A percentile compares a stretch with the other conserved stretches of the same genome.
Evolutionary conservation across 2,113 vertebrate genomes (phyloP).

Genomic region (Carassius gibelio): DNA sequence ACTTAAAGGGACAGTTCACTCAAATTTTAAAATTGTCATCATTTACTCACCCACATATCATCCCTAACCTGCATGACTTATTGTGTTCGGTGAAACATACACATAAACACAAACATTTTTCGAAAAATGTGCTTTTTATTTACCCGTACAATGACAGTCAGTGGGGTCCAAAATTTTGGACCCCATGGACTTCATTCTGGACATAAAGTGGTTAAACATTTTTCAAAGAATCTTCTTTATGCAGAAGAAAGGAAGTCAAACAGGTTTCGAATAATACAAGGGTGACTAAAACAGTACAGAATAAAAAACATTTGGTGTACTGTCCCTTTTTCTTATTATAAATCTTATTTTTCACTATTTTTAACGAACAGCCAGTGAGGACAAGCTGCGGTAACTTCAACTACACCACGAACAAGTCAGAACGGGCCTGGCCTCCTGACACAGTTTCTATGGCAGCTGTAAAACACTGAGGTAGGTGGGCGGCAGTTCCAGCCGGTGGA

Average conservation of each 20-base stretch:
- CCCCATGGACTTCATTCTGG: neutral
- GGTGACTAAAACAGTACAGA: neutral
- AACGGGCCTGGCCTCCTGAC: slow-evolving; percentile 33
- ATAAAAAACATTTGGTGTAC: neutral
- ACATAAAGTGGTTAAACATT: neutral
- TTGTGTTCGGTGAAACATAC: neutral
- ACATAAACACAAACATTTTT: neutral
- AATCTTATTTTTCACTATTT: neutral
- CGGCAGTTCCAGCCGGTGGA: slow-evolving; percentile 19
- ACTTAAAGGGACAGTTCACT: neutral
- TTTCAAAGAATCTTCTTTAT: neutral
- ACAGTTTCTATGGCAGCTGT: slow-evolving; percentile 32
- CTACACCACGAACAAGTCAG: slow-evolving; percentile 16
- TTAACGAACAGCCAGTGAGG: neutral
- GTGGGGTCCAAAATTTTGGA: neutral
- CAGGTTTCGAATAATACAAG: neutral
- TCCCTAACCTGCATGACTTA: neutral
- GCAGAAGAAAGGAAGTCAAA: neutral
- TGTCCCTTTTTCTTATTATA: neutral
- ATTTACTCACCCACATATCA: neutral
- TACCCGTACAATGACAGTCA: neutral
- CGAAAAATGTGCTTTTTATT: neutral
- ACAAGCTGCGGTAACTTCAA: slow-evolving; percentile 14
- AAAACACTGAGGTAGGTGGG: slow-evolving; percentile 24
- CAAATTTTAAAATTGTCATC: neutral